phyloP scores from a whole-genome alignment of 2,888 invertebrate genomes.

The Andrena marginata region DNA sequence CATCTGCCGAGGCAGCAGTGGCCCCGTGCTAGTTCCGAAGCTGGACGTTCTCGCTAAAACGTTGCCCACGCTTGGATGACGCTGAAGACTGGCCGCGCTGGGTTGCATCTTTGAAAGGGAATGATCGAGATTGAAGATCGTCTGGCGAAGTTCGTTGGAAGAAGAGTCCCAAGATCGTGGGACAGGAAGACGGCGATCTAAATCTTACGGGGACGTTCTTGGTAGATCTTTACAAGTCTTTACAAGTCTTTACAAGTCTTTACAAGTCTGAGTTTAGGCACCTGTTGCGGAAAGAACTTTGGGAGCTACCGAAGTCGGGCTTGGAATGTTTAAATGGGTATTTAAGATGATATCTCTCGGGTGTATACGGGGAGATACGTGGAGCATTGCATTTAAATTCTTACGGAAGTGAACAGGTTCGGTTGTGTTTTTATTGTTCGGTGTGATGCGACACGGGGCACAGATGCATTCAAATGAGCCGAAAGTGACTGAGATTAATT shows the following conservation, averaged over 20 bases:
- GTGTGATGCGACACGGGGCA: not conserved
- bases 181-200: not conserved
- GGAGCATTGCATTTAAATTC: too few relatives aligned
- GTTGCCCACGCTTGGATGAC: constrained; percentile 88
- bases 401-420: too few relatives aligned
- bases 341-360: too few relatives aligned
- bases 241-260: not conserved
- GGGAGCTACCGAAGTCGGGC: not conserved
- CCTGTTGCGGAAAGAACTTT: not conserved
- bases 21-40: constrained; percentile 86
- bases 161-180: not conserved
- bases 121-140: not conserved
- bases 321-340: too few relatives aligned
- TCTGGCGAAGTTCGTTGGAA: not conserved
- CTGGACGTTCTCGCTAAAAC: constrained; percentile 89
- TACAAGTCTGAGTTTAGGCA: not conserved
- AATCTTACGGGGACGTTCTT: not conserved
- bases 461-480: constrained; percentile 1
- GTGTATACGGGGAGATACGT: too few relatives aligned
- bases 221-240: not conserved
- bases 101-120: constrained; percentile 85
- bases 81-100: constrained; percentile 86
- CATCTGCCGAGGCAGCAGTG: constrained; percentile 76
- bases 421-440: too few relatives aligned
- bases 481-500: not conserved